Base-by-base conservation (phyloP, 2,888 invertebrate genomes). In the Conchocele bisecta region DNA sequence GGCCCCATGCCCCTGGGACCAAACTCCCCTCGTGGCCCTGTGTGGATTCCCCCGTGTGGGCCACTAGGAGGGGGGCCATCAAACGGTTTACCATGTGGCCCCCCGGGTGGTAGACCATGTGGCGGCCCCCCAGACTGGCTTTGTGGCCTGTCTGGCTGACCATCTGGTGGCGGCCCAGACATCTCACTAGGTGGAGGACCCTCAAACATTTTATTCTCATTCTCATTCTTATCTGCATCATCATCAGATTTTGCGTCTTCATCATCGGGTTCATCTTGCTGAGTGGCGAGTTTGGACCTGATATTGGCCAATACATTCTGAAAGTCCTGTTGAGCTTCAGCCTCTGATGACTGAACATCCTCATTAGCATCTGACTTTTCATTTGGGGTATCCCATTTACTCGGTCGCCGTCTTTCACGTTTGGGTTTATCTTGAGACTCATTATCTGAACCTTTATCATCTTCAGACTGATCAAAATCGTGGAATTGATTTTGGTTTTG, bases 351-450 rank as follows among this genome's bases (percentile, higher is more conserved):
- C 24, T 63, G 42, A 53, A n/a, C n/a, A n/a, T n/a, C n/a, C n/a
- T n/a, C n/a, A n/a, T 60, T 31, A n/a, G 71, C 76, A 48, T 56
- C 56, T 0, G 66, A 65, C 28, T 74, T 74, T 7, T 80, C 82
- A 17, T 78, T 73, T 13, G 83, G 83, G 22, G 64, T 83, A 37
- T 84, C 83, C 79, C 84, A 83, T 54, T 85, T 85, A 53, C 82
- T 83, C 17, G 84, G 83, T 31, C 84, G 69, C 28, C 81, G 71
- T 46, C 83, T 74, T 61, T 83, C 83, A 53, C 83, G 64, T 53
- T 56, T 56, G 7, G 56, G 56, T 56, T 56, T 56, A 29, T 56
- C 56, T 28, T 56, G 31, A 31, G 31, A 31, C 35, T 51, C 33
- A 51, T 31, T 20, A 33, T 51, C 51, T 48, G 22, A 6, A 3